A percentile compares a stretch with the other conserved stretches of the same genome.
phyloP scores from a whole-genome alignment of 2,113 vertebrate species.

The Dasyurus viverrinus region DNA sequence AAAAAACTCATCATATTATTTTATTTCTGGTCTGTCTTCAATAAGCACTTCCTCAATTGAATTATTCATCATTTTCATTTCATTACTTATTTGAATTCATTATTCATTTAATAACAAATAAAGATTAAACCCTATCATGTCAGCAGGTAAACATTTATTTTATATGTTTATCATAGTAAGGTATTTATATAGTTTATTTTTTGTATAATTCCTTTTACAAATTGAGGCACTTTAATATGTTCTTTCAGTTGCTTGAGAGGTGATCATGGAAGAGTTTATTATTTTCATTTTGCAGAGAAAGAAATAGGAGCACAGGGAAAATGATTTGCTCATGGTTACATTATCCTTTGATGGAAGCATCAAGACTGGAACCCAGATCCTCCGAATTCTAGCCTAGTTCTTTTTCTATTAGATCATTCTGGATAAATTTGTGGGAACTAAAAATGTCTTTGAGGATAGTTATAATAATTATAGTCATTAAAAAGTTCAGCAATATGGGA shows the following conservation, averaged over 20 bases:
- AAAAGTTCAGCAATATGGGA: conserved; percentile 34
- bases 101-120: neutral
- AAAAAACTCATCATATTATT: neutral
- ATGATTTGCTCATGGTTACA: neutral
- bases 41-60: neutral
- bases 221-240: neutral
- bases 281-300: neutral
- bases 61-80: neutral
- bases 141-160: neutral
- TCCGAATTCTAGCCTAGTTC: neutral
- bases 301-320: neutral
- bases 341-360: neutral
- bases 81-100: neutral
- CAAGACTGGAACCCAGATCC: neutral
- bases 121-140: neutral
- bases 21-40: neutral
- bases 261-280: neutral
- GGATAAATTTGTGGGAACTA: neutral
- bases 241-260: neutral
- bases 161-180: neutral
- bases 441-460: neutral
- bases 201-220: neutral
- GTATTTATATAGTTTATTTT: neutral
- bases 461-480: neutral
- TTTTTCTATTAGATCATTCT: neutral